Conservation (phyloP, 1,140 invertebrate species). For the Ephestia elutella region DNA sequence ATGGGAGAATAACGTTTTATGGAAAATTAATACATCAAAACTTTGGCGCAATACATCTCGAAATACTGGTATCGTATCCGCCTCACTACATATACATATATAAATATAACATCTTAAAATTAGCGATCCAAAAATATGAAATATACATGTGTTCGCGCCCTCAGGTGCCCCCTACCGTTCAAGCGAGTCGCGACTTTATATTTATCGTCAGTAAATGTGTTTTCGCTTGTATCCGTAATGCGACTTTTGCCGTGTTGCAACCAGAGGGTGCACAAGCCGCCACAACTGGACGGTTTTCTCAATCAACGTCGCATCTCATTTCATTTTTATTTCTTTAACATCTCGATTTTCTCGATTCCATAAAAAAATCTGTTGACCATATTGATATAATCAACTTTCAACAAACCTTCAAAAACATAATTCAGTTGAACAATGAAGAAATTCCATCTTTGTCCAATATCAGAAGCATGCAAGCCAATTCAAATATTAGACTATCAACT, state of each 20-base stretch:
- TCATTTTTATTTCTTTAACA: conserved; percentile 36
- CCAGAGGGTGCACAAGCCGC: conserved; percentile 68
- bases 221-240: conserved; percentile 38
- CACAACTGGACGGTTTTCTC: conserved; percentile 70
- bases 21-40: conserved; percentile 72
- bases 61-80: conserved; percentile 69
- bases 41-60: conserved; percentile 69
- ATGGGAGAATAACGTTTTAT: conserved; percentile 55
- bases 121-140: conserved; percentile 74
- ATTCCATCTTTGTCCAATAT: too few relatives aligned
- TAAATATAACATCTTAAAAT: conserved; percentile 75
- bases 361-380: not conserved
- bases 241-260: conserved; percentile 52
- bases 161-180: conserved; percentile 48
- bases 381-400: not conserved
- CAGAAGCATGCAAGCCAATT: too few relatives aligned
- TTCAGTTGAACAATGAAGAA: too few relatives aligned
- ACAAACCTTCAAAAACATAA: not conserved
- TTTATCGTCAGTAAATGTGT: conserved; percentile 25
- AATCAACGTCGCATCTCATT: conserved; percentile 58
- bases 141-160: conserved; percentile 70
- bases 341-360: conserved; percentile 27
- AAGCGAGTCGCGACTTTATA: conserved; percentile 43
- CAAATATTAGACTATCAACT: not conserved
- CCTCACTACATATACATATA: conserved; percentile 72